These are phyloP conservation scores for Simalia tracyae DNA, from an alignment of 2,797 vertebrate species.

Conservation along the genomic window DNA sequence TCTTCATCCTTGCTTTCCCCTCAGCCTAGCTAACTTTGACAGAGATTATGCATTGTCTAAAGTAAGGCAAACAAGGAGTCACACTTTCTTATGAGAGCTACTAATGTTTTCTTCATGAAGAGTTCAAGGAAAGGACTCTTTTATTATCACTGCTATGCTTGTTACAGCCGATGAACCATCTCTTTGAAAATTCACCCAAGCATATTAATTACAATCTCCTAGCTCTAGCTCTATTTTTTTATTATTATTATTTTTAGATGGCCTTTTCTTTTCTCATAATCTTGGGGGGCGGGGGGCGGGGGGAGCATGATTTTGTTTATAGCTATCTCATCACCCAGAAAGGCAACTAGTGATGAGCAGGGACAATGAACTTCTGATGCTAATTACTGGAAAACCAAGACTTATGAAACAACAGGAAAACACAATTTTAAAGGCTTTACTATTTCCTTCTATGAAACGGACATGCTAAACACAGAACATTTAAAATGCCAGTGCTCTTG, in stretches of 20 bases:
- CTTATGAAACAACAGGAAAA: not conserved
- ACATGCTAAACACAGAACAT: not conserved
- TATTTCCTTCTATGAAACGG: not conserved
- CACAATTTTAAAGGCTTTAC: not conserved
- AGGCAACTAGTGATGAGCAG: not conserved
- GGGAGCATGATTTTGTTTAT: not conserved
- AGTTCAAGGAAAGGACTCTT: not conserved
- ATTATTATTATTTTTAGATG: not conserved
- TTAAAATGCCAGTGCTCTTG: not conserved
- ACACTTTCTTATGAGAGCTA: not conserved
- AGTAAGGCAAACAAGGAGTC: not conserved
- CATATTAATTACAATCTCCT: not conserved
- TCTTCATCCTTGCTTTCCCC: not conserved
- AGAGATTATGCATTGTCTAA: not conserved
- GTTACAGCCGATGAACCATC: not conserved
- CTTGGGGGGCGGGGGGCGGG: not conserved
- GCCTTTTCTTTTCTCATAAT: not conserved
- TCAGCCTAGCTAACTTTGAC: not conserved
- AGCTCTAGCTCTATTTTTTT: not conserved
- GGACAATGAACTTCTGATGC: not conserved
- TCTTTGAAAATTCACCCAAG: not conserved
- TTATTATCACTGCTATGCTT: not conserved
- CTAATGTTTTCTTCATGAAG: not conserved
- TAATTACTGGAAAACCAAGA: not conserved
- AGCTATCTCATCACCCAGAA: not conserved